Evolutionary conservation across 2,797 vertebrate species (phyloP).

Genomic region (Alcedo quadribrachys): DNA sequence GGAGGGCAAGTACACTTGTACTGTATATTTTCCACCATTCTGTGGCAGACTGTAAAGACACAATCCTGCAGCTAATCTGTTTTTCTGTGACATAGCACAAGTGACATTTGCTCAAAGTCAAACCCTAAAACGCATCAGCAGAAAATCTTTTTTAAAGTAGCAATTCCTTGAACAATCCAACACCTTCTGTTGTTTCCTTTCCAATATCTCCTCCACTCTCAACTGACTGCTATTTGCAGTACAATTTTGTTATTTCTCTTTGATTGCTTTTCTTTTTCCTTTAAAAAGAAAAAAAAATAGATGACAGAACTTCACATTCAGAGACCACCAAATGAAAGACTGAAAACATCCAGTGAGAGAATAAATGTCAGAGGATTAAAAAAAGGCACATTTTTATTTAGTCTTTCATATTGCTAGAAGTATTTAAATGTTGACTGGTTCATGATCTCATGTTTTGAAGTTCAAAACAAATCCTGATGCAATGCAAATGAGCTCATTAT

Average conservation of each 20-base stretch:
- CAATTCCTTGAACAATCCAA: slow-evolving; percentile 34
- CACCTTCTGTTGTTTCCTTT: slow-evolving; percentile 48
- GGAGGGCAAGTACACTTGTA: not conserved
- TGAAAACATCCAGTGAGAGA: slow-evolving; percentile 10
- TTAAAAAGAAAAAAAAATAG: not conserved
- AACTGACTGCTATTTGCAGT: not conserved
- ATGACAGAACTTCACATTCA: not conserved
- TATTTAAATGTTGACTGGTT: slow-evolving; percentile 51
- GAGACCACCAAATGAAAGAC: not conserved
- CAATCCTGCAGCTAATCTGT: not conserved
- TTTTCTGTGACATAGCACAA: not conserved
- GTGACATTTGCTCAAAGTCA: not conserved
- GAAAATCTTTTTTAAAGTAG: slow-evolving; percentile 39
- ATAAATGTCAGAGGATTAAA: slow-evolving; percentile 32
- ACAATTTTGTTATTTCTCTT: not conserved
- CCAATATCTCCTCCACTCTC: not conserved
- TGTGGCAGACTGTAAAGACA: not conserved
- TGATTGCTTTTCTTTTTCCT: not conserved
- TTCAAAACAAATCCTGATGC: slow-evolving; percentile 68
- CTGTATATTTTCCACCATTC: not conserved
- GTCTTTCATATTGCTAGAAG: slow-evolving; percentile 25
- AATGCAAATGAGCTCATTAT: slow-evolving; percentile 70
- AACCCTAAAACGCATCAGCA: not conserved
- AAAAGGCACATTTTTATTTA: slow-evolving; percentile 5
- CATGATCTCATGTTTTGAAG: slow-evolving; percentile 58